Conservation (phyloP, 1,140 invertebrate species). For the Eupeodes corollae region DNA sequence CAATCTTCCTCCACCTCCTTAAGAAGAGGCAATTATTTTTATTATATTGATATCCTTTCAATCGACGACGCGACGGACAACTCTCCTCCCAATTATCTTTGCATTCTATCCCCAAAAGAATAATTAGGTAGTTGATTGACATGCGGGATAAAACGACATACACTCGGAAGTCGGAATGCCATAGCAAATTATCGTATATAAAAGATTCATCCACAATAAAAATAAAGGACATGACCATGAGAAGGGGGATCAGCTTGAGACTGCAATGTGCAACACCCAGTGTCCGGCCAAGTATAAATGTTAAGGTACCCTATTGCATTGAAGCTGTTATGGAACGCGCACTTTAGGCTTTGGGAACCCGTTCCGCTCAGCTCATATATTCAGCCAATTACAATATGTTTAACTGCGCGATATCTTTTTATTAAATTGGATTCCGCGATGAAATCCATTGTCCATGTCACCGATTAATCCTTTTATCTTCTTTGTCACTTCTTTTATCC, state of each 20-base stretch:
- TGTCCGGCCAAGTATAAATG: no score
- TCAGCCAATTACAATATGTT: conserved; percentile 35
- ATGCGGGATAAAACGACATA: conserved; percentile 38
- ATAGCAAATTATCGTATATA: conserved; percentile 36
- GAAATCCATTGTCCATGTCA: conserved; percentile 18
- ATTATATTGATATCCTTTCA: no score
- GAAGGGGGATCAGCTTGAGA: conserved; percentile 4
- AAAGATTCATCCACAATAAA: conserved; percentile 24
- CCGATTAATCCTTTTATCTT: conserved; percentile 28
- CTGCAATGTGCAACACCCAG: no score
- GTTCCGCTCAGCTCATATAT: conserved; percentile 9
- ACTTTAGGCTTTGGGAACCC: background rate
- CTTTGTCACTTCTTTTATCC: conserved; percentile 15
- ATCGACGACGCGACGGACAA: no score
- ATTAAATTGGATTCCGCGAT: conserved; percentile 4
- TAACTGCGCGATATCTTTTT: conserved; percentile 34
- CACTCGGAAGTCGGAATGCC: conserved; percentile 37
- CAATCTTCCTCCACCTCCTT: no score
- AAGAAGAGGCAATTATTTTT: no score
- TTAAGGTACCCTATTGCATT: background rate
- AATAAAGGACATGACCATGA: conserved; percentile 18
- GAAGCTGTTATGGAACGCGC: background rate
- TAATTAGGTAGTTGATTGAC: conserved; percentile 38
- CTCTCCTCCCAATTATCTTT: no score
- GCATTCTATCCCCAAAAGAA: conserved; percentile 14